Conservation (phyloP, 2,888 invertebrate genomes). For the Oscheius myriophilus region DNA sequence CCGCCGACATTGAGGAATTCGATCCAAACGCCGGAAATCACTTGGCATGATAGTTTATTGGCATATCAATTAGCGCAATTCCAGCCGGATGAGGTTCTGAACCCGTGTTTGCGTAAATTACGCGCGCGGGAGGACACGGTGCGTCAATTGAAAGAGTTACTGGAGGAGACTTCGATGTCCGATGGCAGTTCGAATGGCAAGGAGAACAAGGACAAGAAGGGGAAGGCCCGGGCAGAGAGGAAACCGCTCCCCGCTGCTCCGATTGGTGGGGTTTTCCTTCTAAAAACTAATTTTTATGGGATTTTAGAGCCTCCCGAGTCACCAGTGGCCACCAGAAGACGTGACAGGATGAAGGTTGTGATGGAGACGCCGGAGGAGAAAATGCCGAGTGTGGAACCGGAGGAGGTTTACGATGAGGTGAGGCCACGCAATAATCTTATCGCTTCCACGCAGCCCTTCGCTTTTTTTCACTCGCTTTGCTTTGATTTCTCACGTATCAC, state of each 20-base stretch:
- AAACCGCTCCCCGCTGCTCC: background rate
- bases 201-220: slow-evolving; percentile 34
- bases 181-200: slow-evolving; percentile 32
- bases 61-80: background rate
- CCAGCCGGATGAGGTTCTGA: slow-evolving; percentile 7
- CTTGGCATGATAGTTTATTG: slow-evolving; percentile 13
- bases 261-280: too few species aligned
- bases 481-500: too few species aligned
- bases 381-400: slow-evolving; percentile 11
- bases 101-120: slow-evolving; percentile 1
- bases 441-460: too few species aligned
- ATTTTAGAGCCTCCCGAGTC: background rate
- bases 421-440: background rate
- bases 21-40: slow-evolving; percentile 26
- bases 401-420: slow-evolving; percentile 23
- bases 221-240: slow-evolving; percentile 21
- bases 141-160: slow-evolving; percentile 9
- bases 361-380: slow-evolving; percentile 57
- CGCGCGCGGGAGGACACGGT: slow-evolving; percentile 9
- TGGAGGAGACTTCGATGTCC: slow-evolving; percentile 14
- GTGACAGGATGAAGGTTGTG: slow-evolving; percentile 24
- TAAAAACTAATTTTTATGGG: background rate
- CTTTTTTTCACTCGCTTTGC: too few species aligned
- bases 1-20: slow-evolving; percentile 47
- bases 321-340: slow-evolving; percentile 5